Base-by-base conservation (phyloP, 2,888 invertebrate genomes). In the Ophion costatus region DNA sequence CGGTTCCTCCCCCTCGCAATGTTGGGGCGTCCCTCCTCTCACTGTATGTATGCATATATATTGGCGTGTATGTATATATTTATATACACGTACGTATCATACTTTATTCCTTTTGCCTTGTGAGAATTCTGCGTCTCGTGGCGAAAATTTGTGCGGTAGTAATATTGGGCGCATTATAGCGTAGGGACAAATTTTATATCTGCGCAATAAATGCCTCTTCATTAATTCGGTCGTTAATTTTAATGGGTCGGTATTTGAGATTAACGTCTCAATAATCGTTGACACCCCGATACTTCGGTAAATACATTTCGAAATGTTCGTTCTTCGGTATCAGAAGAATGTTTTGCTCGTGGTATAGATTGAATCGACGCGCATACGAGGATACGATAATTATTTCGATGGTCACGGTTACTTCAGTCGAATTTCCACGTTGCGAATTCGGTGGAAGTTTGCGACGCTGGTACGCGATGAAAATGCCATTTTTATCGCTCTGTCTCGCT, bases 1-100 rank as follows among this genome's bases (percentile, higher is more conserved):
- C 90, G 89, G 88, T 88, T 89, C 88, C 89, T 86, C 84, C 79
- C 87, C 88, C 76, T 85, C 83, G 87, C 86, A 84, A 87, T 86
- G 88, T 84, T 86, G 88, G 88, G 88, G 87, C 89, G 87, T 88
- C 86, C 71, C 73, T 63, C 57, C 24, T 69, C 66, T 63, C 29
- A 20, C 51, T 45, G 56, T 20, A 61, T 20, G 24, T 14, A 67
- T 51, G 29, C 17, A 33, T 56, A 63, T 29, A 20, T 17, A 24
- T 24, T 17, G 45, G 20, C 11, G 20, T n/a, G 24, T 45, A 66
- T n/a, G 7, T 20, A 70, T 70, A 78, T 24, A 17, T 66, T 20
- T 66, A 63, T 56, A 38, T 59, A 29, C 17, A 42, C 29, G 63
- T 29, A 33, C 63, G 63, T 63, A 33, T 14, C 24, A 24, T 29